Conservation (phyloP, 1,140 invertebrate genomes). For the Drosophila quadrilineata region DNA sequence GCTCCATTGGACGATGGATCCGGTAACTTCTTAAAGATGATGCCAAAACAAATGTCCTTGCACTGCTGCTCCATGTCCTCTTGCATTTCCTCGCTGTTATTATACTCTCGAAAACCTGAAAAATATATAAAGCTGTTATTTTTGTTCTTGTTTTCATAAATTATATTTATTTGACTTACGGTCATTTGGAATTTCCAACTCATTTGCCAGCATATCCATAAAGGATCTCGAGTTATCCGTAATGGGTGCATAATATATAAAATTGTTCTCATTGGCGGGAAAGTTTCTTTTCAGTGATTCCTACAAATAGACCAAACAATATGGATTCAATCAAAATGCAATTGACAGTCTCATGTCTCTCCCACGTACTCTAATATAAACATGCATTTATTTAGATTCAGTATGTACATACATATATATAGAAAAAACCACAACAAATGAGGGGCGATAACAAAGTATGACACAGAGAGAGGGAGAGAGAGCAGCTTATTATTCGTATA, state of each 20-base stretch:
- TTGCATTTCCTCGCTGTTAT: constrained; percentile 62
- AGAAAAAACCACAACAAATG: too few relatives aligned
- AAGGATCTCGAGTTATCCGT: constrained; percentile 60
- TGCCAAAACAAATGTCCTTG: constrained; percentile 47
- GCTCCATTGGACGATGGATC: background rate
- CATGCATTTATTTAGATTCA: too few relatives aligned
- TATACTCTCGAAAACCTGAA: constrained; percentile 45
- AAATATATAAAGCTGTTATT: background rate
- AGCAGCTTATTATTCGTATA: too few relatives aligned
- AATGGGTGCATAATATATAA: constrained; percentile 77
- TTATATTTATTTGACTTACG: constrained; percentile 51
- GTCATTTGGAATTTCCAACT: constrained; percentile 69
- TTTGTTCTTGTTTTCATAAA: background rate
- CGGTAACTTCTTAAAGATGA: constrained; percentile 54
- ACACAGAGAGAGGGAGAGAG: too few relatives aligned
- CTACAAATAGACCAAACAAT: constrained; percentile 11
- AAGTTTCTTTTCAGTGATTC: constrained; percentile 28
- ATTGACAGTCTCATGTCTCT: too few relatives aligned
- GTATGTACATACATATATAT: too few relatives aligned
- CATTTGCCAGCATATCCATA: constrained; percentile 71
- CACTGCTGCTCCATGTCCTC: constrained; percentile 60
- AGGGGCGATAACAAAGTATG: too few relatives aligned
- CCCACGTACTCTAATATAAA: too few relatives aligned
- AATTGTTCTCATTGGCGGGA: constrained; percentile 56
- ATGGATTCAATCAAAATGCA: too few relatives aligned